Base-by-base conservation (phyloP, 2,113 vertebrate species). In the Benitochromis conjunctus region DNA sequence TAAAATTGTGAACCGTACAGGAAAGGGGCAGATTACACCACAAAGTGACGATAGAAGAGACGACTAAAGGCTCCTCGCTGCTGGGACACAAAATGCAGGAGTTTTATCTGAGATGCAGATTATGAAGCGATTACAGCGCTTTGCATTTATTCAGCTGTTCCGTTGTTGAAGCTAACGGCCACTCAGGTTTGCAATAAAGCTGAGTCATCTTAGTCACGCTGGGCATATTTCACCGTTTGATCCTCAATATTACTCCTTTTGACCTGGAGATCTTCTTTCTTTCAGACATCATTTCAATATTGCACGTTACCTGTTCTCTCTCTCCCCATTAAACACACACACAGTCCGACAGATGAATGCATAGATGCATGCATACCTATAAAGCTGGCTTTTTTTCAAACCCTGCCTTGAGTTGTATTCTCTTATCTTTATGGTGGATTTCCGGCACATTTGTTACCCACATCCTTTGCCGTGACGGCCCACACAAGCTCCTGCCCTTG, bases 401-500 rank as follows among this genome's bases (percentile, higher is more conserved):
- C n/a, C 11, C 4, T 62, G 18, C 51, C 66, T 24, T 79, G 62
- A 29, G 80, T 81, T 81, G 10, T 76, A 29, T 24, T 81, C 36
- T 82, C 55, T 88, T 89, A 90, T 93, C 91, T 92, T 87, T 91
- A 91, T 85, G 53, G 66, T 94, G 82, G 86, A 80, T 94, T 92
- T 94, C 93, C 91, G 83, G 83, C 55, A 64, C 84, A 83, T 90
- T 86, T 85, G 53, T 86, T 83, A 53, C 46, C 90, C 92, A 94
- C 94, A 94, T 95, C 94, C 94, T 94, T 90, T 18, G 18, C 14
- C 83, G 66, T 80, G 58, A 80, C 81, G 21, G 74, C 76, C 88
- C 46, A 53, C 83, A 21, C 83, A 54, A 14, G 56, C 88, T 89
- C 66, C 13, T 51, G n/a, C 41, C 43, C 69, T 4, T 21, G 19